Conservation (phyloP, 2,888 invertebrate species). For the Andrena minutula region DNA sequence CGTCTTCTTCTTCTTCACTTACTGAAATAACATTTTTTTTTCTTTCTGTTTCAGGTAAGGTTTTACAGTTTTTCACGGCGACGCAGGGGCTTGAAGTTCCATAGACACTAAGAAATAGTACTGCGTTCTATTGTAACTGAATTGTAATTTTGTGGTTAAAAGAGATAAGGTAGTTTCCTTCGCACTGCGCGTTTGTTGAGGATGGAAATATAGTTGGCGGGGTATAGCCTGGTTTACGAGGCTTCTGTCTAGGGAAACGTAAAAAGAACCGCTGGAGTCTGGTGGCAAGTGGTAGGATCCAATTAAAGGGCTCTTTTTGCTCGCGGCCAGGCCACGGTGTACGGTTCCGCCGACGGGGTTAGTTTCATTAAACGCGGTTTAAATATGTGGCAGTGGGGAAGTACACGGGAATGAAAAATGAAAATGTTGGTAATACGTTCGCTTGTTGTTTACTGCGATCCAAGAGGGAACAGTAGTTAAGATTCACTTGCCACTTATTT, state of each 20-base stretch:
- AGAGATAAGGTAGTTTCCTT: constrained; percentile 13
- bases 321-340: constrained; percentile 7
- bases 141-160: constrained; percentile 33
- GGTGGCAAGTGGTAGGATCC: constrained; percentile 38
- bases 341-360: constrained; percentile 30
- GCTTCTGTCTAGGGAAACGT: constrained; percentile 17
- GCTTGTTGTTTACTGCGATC: not conserved
- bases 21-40: too few species aligned
- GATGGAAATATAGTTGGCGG: not conserved
- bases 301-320: constrained; percentile 56
- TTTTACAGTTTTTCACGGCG: too few species aligned
- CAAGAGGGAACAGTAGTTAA: not conserved
- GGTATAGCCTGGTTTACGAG: not conserved
- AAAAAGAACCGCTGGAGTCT: constrained; percentile 36
- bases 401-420: not conserved
- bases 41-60: not conserved
- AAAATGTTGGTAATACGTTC: not conserved
- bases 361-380: constrained; percentile 35
- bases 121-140: not conserved
- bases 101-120: not conserved
- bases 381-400: not conserved
- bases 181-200: too few species aligned
- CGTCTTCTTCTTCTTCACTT: not conserved
- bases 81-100: not conserved
- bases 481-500: too few species aligned